phyloP scores from a whole-genome alignment of 2,797 vertebrate species.

The Pitangus sulphuratus region DNA sequence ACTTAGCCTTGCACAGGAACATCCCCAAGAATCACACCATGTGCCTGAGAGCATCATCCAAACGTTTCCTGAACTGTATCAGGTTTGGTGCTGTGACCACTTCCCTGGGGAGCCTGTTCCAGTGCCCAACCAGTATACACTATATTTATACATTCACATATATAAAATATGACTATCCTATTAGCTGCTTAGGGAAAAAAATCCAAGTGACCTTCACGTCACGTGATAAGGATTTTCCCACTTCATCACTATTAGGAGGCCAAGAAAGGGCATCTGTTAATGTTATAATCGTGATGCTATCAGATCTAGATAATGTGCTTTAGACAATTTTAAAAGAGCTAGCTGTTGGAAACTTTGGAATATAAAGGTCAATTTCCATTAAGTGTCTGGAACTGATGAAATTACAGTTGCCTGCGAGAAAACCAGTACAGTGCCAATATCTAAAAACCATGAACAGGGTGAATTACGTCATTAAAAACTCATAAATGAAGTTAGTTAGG shows the following conservation, averaged over 20 bases:
- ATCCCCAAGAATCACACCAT: neutral
- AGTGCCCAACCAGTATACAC: neutral
- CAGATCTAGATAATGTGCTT: neutral
- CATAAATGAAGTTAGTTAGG: neutral
- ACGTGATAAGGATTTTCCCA: neutral
- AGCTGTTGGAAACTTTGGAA: constrained; percentile 1
- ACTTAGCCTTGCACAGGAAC: neutral
- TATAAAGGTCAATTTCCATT: constrained; percentile 37
- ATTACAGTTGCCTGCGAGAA: neutral
- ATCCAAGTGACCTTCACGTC: neutral
- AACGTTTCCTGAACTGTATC: neutral
- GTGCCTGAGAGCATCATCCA: neutral
- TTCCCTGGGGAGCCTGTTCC: neutral
- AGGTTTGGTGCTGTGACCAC: neutral
- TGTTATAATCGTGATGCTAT: neutral
- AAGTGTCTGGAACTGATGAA: constrained; percentile 11
- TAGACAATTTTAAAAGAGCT: neutral
- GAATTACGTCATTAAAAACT: neutral
- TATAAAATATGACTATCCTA: neutral
- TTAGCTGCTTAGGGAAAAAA: neutral
- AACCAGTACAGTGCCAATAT: neutral
- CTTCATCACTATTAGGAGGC: neutral
- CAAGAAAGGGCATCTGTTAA: neutral
- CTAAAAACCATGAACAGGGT: neutral
- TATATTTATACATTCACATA: neutral